Evolutionary conservation across 1,140 invertebrate genomes (phyloP).

Genomic region (Mercenaria mercenaria): DNA sequence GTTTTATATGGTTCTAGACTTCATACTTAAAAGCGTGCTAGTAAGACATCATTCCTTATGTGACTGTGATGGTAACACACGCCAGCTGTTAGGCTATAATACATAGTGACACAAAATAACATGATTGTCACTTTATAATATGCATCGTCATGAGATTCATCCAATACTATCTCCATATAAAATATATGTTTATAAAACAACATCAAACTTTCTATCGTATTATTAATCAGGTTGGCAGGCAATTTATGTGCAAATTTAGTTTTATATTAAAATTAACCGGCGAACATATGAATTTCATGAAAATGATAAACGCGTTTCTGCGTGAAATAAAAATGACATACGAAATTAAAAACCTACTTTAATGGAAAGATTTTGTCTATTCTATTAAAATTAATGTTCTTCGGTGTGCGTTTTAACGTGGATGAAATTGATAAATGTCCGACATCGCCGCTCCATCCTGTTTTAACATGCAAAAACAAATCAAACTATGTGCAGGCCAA

Average conservation of each 20-base stretch:
- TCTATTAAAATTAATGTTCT: constrained; percentile 47
- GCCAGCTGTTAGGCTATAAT: no score
- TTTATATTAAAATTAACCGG: constrained; percentile 14
- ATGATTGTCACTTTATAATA: neutral
- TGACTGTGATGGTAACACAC: no score
- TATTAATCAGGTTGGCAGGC: constrained; percentile 10
- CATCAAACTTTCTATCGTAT: constrained; percentile 9
- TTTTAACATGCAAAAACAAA: neutral
- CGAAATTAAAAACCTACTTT: constrained; percentile 40
- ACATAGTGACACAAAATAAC: no score
- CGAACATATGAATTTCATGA: constrained; percentile 38
- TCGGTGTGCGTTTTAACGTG: neutral
- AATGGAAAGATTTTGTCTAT: constrained; percentile 42
- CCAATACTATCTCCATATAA: neutral
- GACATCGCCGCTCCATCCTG: neutral
- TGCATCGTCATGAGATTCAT: neutral
- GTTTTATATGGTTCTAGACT: no score
- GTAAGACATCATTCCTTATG: no score
- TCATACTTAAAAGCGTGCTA: no score
- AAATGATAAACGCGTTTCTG: constrained; percentile 43
- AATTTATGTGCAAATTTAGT: constrained; percentile 37
- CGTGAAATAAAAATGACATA: constrained; percentile 49
- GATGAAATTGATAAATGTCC: neutral
- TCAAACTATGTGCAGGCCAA: no score
- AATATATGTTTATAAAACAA: constrained; percentile 31